Percentiles rank a stretch among this genome's conserved stretches.
phyloP scores from a whole-genome alignment of 2,888 invertebrate species.

The Macrophya alboannulata region DNA sequence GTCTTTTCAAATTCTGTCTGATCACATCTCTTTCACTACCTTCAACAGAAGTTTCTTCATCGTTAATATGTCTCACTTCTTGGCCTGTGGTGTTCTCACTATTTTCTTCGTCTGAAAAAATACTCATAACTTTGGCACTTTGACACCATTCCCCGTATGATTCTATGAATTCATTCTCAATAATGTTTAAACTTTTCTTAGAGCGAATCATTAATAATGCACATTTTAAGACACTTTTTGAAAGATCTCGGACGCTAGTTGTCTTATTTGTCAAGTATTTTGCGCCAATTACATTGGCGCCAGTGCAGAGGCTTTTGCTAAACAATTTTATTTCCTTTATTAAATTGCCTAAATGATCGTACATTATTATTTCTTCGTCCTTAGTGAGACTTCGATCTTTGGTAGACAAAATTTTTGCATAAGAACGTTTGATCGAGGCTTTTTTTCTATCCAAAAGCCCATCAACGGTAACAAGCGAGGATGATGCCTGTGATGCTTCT shows the following conservation, averaged over 20 bases:
- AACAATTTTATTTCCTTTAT: slow-evolving; percentile 60
- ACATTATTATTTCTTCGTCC: slow-evolving; percentile 55
- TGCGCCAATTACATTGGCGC: slow-evolving; percentile 40
- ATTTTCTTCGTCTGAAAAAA: slow-evolving; percentile 15
- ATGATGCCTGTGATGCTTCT: not conserved
- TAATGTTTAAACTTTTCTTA: slow-evolving; percentile 55
- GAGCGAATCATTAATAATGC: slow-evolving; percentile 61
- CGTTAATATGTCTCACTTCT: not conserved
- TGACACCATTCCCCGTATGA: slow-evolving; percentile 65
- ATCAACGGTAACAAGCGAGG: not conserved
- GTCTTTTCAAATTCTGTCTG: not conserved
- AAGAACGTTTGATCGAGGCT: slow-evolving; percentile 57
- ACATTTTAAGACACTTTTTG: slow-evolving; percentile 62
- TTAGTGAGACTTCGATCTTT: slow-evolving; percentile 51
- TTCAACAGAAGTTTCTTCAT: not conserved
- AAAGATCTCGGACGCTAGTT: slow-evolving; percentile 58
- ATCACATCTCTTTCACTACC: not conserved
- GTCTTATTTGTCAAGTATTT: slow-evolving; percentile 61
- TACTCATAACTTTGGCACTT: not conserved
- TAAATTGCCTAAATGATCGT: slow-evolving; percentile 37
- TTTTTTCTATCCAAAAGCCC: slow-evolving; percentile 23
- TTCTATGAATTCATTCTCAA: slow-evolving; percentile 62
- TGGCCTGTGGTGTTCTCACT: not conserved
- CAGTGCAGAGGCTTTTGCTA: slow-evolving; percentile 23
- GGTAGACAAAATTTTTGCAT: slow-evolving; percentile 58